A percentile compares a stretch with the other conserved stretches of the same genome.
phyloP scores from a whole-genome alignment of 2,797 vertebrate genomes.

The Aldrovandia affinis region DNA sequence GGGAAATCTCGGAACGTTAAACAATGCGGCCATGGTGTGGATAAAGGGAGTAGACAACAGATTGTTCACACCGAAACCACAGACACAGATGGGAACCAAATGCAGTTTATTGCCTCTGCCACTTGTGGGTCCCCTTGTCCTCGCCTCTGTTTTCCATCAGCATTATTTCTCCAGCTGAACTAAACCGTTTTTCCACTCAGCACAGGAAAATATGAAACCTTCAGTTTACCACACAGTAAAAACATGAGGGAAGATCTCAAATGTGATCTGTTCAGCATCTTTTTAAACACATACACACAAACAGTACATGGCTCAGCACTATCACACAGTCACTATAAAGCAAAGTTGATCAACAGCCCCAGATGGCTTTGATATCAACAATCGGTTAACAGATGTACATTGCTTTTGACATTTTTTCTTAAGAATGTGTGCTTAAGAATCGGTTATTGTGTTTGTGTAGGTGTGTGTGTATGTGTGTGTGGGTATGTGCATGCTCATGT shows the following conservation, averaged over 20 bases:
- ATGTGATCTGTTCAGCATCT: background rate
- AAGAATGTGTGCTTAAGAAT: background rate
- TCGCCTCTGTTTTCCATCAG: conserved; percentile 53
- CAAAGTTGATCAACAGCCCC: background rate
- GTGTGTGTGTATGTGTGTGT: conserved; percentile 14
- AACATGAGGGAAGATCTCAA: background rate
- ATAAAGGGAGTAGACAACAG: conserved; percentile 59
- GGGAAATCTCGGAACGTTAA: background rate
- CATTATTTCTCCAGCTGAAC: conserved; percentile 39
- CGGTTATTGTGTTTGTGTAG: background rate
- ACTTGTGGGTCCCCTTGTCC: conserved; percentile 70
- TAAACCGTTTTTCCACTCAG: conserved; percentile 7
- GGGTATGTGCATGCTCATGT: conserved; percentile 28
- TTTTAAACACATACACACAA: background rate
- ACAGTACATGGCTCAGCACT: background rate
- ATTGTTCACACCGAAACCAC: conserved; percentile 70
- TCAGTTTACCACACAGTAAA: background rate
- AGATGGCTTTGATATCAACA: background rate
- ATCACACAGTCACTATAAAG: background rate
- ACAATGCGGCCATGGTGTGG: conserved; percentile 11
- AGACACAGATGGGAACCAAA: conserved; percentile 76
- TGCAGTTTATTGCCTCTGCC: conserved; percentile 67
- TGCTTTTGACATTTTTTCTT: background rate
- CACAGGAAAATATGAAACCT: conserved; percentile 9
- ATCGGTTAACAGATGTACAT: background rate